A percentile compares a stretch with the other conserved stretches of the same genome.
phyloP scores from a whole-genome alignment of 2,888 invertebrate species.

The Thera obeliscata region DNA sequence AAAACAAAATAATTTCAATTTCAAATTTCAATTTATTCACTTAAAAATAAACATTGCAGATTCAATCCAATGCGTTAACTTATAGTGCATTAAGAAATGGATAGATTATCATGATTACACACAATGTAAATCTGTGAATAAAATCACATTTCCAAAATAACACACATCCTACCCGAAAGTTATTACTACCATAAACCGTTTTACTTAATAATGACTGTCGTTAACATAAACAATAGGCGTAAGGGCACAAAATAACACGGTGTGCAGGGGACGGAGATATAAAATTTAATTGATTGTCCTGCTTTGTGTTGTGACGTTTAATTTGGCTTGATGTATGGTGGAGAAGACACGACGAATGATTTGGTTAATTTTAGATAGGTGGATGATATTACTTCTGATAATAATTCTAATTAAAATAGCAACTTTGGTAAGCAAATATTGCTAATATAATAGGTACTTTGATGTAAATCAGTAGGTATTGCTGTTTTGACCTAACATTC shows the following conservation, averaged over 20 bases:
- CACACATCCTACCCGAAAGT: constrained; percentile 33
- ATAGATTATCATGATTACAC: neutral
- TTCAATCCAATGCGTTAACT: too few species aligned
- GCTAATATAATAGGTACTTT: too few species aligned
- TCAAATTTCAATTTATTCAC: neutral
- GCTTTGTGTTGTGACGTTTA: constrained; percentile 53
- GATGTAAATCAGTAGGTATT: neutral
- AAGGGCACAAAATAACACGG: constrained; percentile 19
- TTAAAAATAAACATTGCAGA: too few species aligned
- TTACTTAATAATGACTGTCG: constrained; percentile 54
- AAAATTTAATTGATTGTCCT: constrained; percentile 59
- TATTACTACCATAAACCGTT: constrained; percentile 58
- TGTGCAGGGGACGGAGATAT: constrained; percentile 40
- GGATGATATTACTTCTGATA: neutral
- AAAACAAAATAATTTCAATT: neutral
- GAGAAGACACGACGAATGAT: constrained; percentile 15
- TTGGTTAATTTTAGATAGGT: constrained; percentile 21
- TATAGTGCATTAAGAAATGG: neutral
- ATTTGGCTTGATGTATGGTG: constrained; percentile 42
- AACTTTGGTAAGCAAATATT: neutral
- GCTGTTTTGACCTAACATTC: neutral
- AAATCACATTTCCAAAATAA: constrained; percentile 29
- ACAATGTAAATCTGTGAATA: constrained; percentile 4
- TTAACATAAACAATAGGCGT: constrained; percentile 54
- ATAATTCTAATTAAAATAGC: neutral